Percentiles rank a stretch among this genome's conserved stretches.
These are phyloP conservation scores for Fukomys damarensis DNA, from an alignment of 2,113 vertebrate species.

Conservation along the genomic window DNA sequence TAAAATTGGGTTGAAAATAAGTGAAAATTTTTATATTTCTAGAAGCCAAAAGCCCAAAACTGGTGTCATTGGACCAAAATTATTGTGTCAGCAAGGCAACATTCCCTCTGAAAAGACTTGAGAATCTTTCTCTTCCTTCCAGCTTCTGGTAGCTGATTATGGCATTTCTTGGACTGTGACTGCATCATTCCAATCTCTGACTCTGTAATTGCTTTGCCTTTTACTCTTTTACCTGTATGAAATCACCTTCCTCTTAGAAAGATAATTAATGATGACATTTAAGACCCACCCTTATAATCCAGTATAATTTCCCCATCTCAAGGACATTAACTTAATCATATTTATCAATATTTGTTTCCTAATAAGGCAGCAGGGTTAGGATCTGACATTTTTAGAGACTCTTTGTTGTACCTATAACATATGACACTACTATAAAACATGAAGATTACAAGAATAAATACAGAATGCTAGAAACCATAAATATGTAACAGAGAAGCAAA, in stretches of 20 bases:
- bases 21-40: not conserved
- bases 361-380: not conserved
- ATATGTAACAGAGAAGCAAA: not conserved
- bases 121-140: not conserved
- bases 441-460: not conserved
- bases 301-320: not conserved
- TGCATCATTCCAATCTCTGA: not conserved
- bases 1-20: not conserved
- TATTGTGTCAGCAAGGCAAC: not conserved
- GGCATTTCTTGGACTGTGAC: not conserved
- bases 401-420: not conserved
- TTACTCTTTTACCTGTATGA: not conserved
- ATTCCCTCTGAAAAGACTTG: not conserved
- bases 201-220: not conserved
- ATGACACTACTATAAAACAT: not conserved
- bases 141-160: not conserved
- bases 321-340: not conserved
- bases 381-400: not conserved
- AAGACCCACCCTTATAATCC: not conserved
- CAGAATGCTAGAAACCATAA: not conserved
- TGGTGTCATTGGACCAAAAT: not conserved
- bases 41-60: not conserved
- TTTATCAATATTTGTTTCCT: not conserved
- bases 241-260: not conserved
- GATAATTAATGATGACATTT: not conserved